A percentile compares a stretch with the other conserved stretches of the same genome.
phyloP scores from a whole-genome alignment of 2,888 invertebrate genomes.

The Euzophera pinguis region DNA sequence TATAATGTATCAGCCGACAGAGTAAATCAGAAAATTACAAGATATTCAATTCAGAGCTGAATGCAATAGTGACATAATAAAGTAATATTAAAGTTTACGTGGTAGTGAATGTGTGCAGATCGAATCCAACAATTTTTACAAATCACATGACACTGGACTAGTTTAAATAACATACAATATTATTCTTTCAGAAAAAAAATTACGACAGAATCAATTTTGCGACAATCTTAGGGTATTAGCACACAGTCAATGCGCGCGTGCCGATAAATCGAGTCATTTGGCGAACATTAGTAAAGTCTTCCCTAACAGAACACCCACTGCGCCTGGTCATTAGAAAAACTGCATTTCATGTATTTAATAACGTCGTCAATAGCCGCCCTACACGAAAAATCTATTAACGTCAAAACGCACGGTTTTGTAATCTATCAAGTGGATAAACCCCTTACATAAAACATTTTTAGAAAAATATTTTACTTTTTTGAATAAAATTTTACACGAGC shows the following conservation, averaged over 20 bases:
- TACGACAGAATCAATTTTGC: background rate
- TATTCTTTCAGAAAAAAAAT: too few species aligned
- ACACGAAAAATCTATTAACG: slow-evolving; percentile 71
- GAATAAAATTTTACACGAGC: background rate
- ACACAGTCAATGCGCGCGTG: slow-evolving; percentile 23
- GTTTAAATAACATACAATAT: too few species aligned
- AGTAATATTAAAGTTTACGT: too few species aligned
- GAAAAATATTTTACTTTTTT: background rate
- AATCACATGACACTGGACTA: too few species aligned
- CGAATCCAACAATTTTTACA: too few species aligned
- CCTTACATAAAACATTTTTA: slow-evolving; percentile 27
- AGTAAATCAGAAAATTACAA: too few species aligned
- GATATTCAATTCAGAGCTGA: too few species aligned
- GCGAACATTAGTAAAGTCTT: slow-evolving; percentile 46
- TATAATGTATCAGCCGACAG: too few species aligned
- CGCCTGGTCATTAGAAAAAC: slow-evolving; percentile 62
- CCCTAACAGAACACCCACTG: slow-evolving; percentile 32
- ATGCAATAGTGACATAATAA: too few species aligned
- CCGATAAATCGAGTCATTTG: slow-evolving; percentile 53
- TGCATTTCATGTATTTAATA: slow-evolving; percentile 77
- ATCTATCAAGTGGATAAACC: slow-evolving; percentile 58
- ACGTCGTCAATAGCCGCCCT: slow-evolving; percentile 60
- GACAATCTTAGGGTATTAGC: slow-evolving; percentile 5
- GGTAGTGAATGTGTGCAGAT: too few species aligned
- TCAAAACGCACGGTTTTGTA: slow-evolving; percentile 59